phyloP scores from a whole-genome alignment of 1,140 invertebrate genomes.

The Drosophila persimilis region DNA sequence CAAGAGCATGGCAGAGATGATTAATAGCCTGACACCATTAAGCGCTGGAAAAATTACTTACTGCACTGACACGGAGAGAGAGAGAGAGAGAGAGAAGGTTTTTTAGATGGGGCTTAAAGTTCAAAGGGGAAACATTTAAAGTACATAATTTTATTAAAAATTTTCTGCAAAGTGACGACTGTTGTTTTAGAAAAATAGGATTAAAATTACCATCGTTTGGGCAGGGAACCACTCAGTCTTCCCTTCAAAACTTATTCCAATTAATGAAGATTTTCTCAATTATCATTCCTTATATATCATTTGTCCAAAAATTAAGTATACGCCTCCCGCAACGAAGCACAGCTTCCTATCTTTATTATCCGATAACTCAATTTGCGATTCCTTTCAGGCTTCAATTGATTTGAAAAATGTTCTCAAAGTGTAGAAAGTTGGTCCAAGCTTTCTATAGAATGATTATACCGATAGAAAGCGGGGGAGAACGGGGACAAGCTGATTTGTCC shows the following conservation, averaged over 20 bases:
- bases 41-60: constrained; percentile 25
- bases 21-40: constrained; percentile 53
- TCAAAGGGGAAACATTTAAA: background rate
- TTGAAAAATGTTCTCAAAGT: constrained; percentile 52
- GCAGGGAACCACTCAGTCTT: too few species aligned
- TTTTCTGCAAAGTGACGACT: too few species aligned
- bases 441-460: constrained; percentile 27
- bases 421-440: constrained; percentile 34
- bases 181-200: too few species aligned
- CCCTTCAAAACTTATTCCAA: too few species aligned
- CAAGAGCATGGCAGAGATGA: constrained; percentile 52
- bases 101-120: background rate
- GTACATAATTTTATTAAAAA: too few species aligned
- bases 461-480: background rate
- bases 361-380: constrained; percentile 7
- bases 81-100: background rate
- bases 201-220: too few species aligned
- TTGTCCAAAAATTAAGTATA: background rate
- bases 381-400: constrained; percentile 55
- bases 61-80: constrained; percentile 2
- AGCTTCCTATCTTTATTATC: too few species aligned
- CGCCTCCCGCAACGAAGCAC: too few species aligned
- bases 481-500: constrained; percentile 11
- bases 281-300: too few species aligned
- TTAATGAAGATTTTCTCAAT: too few species aligned